Conservation (phyloP, 2,888 invertebrate species). For the Elmis aenea region DNA sequence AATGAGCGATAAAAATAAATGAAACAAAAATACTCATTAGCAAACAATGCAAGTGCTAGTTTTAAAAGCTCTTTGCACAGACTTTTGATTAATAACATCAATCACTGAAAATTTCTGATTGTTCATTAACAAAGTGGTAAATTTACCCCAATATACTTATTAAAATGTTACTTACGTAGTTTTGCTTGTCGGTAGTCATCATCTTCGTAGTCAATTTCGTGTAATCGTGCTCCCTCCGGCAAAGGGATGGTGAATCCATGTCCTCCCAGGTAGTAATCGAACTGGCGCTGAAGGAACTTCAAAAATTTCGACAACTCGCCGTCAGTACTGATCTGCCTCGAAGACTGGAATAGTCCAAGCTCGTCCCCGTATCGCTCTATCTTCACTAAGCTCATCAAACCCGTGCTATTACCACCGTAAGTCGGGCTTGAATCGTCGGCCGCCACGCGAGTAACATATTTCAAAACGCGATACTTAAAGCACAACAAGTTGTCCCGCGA, state of each 20-base stretch:
- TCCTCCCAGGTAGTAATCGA: slow-evolving; percentile 30
- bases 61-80: no score
- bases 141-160: no score
- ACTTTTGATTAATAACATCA: no score
- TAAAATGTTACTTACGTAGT: no score
- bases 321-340: slow-evolving; percentile 26
- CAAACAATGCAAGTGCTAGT: no score
- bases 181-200: no score
- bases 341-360: slow-evolving; percentile 15
- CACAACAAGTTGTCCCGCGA: slow-evolving; percentile 31
- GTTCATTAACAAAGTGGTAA: no score
- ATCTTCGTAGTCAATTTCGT: no score
- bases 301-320: slow-evolving; percentile 34
- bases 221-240: slow-evolving; percentile 31
- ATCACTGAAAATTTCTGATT: no score
- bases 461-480: slow-evolving; percentile 34
- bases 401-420: slow-evolving; percentile 13
- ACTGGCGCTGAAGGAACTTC: slow-evolving; percentile 34
- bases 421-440: slow-evolving; percentile 22
- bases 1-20: no score
- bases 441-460: slow-evolving; percentile 30
- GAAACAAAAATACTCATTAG: no score
- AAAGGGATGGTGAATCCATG: slow-evolving; percentile 34
- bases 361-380: slow-evolving; percentile 21
- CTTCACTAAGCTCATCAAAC: slow-evolving; percentile 31